These are phyloP conservation scores for Megaleporinus macrocephalus DNA, from an alignment of 2,113 vertebrate species.

Conservation along the genomic window DNA sequence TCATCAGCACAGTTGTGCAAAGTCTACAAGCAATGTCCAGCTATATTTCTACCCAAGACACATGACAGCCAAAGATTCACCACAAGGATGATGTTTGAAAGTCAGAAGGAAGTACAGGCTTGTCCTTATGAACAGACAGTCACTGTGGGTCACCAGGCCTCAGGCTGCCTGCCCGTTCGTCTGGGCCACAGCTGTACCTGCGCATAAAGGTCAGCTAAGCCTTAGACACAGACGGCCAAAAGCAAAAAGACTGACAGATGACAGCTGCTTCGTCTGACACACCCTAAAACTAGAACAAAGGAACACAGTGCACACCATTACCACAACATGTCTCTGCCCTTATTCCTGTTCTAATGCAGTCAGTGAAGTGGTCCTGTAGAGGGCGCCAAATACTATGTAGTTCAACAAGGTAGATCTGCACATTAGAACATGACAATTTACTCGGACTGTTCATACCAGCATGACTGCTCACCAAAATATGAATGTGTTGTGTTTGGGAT, in stretches of 20 bases:
- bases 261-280: constrained; percentile 18
- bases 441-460: too few species aligned
- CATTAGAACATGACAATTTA: too few species aligned
- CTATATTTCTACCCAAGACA: neutral
- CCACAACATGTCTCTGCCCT: neutral
- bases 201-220: constrained; percentile 38
- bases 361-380: neutral
- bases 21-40: too few species aligned
- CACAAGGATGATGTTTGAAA: neutral
- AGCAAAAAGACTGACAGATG: constrained; percentile 27
- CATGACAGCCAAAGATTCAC: neutral
- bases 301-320: neutral
- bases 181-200: constrained; percentile 16
- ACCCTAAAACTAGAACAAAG: constrained; percentile 11
- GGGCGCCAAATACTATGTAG: neutral
- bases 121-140: constrained; percentile 1
- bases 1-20: too few species aligned
- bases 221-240: constrained; percentile 11
- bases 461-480: too few species aligned
- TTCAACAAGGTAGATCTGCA: neutral
- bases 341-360: neutral
- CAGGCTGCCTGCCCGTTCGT: constrained; percentile 4
- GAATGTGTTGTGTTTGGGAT: too few species aligned
- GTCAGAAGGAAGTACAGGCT: neutral
- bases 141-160: constrained; percentile 6